These are phyloP conservation scores for Stegophylla sp. DNA, from an alignment of 2,888 invertebrate species.

Conservation along the genomic window DNA sequence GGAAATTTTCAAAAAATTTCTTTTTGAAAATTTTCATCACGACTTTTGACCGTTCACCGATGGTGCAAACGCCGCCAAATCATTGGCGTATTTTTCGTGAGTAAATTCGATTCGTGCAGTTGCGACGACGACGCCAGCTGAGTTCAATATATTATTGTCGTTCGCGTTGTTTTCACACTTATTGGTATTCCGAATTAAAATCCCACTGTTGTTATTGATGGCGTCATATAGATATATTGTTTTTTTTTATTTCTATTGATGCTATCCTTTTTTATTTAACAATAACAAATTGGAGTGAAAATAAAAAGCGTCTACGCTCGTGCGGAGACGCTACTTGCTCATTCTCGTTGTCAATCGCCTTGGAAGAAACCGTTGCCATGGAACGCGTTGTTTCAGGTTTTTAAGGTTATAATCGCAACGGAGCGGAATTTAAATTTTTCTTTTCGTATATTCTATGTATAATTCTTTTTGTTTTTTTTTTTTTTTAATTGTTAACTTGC, in stretches of 20 bases:
- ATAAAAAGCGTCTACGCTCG: background rate
- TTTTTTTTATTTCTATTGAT: background rate
- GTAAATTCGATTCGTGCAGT: no score
- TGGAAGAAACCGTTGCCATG: slow-evolving; percentile 45
- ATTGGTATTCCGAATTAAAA: background rate
- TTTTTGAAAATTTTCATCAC: no score
- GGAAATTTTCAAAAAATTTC: no score
- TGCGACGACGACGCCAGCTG: no score
- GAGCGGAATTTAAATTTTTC: slow-evolving; percentile 37
- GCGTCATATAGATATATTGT: background rate
- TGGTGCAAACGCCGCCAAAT: no score
- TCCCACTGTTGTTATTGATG: background rate
- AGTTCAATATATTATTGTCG: no score
- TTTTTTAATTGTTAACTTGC: no score
- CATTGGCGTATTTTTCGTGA: no score
- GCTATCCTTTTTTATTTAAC: slow-evolving; percentile 15
- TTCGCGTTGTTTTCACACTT: background rate
- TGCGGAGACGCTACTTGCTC: slow-evolving; percentile 32
- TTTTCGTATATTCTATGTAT: background rate
- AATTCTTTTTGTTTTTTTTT: no score
- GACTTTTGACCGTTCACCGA: no score
- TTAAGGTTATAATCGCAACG: slow-evolving; percentile 39
- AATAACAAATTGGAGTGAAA: slow-evolving; percentile 16
- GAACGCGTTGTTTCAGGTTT: slow-evolving; percentile 18
- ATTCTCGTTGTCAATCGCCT: slow-evolving; percentile 30